phyloP scores from a whole-genome alignment of 2,888 invertebrate genomes.

The Lottia gigantea region DNA sequence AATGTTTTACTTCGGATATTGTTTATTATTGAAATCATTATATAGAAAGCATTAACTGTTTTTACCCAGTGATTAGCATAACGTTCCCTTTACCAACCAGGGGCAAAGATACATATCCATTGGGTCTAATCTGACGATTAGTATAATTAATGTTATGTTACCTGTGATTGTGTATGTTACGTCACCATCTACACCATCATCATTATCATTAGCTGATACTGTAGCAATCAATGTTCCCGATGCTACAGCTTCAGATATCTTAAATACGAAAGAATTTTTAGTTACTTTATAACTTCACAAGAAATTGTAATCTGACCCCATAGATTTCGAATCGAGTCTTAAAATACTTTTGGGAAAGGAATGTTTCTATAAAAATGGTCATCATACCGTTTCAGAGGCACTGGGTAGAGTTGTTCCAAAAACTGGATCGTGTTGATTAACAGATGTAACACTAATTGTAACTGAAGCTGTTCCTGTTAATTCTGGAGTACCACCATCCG shows the following conservation, averaged over 20 bases:
- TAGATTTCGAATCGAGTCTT: too few relatives aligned
- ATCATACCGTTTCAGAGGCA: slow-evolving; percentile 1
- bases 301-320: too few relatives aligned
- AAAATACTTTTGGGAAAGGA: too few relatives aligned
- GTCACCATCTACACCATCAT: slow-evolving; percentile 26
- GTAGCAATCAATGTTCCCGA: slow-evolving; percentile 20
- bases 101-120: too few relatives aligned
- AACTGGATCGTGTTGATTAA: slow-evolving; percentile 34
- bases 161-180: slow-evolving; percentile 15
- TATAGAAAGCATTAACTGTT: too few relatives aligned
- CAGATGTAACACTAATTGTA: slow-evolving; percentile 27
- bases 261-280: neutral
- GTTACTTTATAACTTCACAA: too few relatives aligned
- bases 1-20: too few relatives aligned
- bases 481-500: slow-evolving; percentile 26
- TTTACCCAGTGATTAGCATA: too few relatives aligned
- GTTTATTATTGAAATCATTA: too few relatives aligned
- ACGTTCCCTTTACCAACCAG: too few relatives aligned
- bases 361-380: too few relatives aligned
- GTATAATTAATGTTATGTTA: neutral
- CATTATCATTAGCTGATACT: slow-evolving; percentile 32
- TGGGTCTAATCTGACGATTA: too few relatives aligned
- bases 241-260: slow-evolving; percentile 23
- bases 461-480: slow-evolving; percentile 28
- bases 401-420: slow-evolving; percentile 20